A percentile compares a stretch with the other conserved stretches of the same genome.
Conservation (phyloP, 2,888 invertebrate genomes). For the Myathropa florea region DNA sequence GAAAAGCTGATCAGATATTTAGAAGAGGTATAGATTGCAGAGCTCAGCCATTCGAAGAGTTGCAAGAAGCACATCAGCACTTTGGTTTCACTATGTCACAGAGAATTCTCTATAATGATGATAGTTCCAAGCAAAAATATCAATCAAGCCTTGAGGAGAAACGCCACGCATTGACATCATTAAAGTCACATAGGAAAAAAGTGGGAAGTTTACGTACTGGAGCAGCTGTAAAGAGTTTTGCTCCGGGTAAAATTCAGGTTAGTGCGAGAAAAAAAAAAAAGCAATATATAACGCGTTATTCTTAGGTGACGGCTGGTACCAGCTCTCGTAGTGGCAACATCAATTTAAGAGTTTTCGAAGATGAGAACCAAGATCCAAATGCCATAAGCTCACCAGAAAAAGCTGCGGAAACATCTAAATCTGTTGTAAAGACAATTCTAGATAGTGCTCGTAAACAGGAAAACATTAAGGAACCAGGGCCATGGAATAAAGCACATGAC, state of each 20-base stretch:
- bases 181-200: conserved; percentile 85
- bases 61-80: conserved; percentile 88
- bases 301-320: conserved; percentile 74
- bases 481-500: conserved; percentile 83
- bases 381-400: conserved; percentile 61
- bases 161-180: conserved; percentile 88
- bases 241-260: conserved; percentile 78
- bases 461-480: conserved; percentile 86
- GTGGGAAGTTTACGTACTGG: conserved; percentile 82
- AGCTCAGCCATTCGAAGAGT: conserved; percentile 90
- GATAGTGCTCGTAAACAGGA: conserved; percentile 84
- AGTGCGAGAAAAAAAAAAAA: conserved; percentile 1
- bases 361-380: conserved; percentile 76
- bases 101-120: conserved; percentile 81
- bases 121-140: conserved; percentile 82
- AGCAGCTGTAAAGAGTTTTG: conserved; percentile 76
- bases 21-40: conserved; percentile 87
- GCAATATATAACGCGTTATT: background rate
- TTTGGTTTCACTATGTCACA: conserved; percentile 79
- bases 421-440: conserved; percentile 82
- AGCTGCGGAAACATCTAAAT: conserved; percentile 36
- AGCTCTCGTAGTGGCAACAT: conserved; percentile 24
- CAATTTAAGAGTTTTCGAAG: conserved; percentile 74
- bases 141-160: conserved; percentile 86
- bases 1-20: conserved; percentile 91